Evolutionary conservation across 2,888 invertebrate species (phyloP).

Genomic region (Plebejus melissa): DNA sequence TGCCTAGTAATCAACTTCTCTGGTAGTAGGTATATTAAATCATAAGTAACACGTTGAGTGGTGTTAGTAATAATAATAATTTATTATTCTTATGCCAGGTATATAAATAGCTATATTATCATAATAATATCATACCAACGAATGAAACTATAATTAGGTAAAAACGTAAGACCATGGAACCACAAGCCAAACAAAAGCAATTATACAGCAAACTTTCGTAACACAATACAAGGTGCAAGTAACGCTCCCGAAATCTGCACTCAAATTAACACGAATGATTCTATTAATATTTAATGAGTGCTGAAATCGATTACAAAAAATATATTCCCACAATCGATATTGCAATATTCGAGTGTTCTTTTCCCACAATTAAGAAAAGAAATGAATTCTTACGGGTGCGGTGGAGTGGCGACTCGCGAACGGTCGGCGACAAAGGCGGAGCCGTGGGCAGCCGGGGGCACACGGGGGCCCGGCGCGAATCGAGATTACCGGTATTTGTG

Average conservation of each 20-base stretch:
- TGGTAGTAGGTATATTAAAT: too few species aligned
- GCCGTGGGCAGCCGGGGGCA: slow-evolving; percentile 62
- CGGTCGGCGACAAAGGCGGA: slow-evolving; percentile 54
- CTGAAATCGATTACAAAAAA: slow-evolving; percentile 40
- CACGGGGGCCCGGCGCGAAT: slow-evolving; percentile 56
- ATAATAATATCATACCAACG: background rate
- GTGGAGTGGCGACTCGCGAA: slow-evolving; percentile 63
- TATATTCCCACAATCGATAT: slow-evolving; percentile 61
- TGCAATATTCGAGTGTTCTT: slow-evolving; percentile 60
- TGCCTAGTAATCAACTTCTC: too few species aligned
- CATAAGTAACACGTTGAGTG: background rate
- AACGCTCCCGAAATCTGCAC: slow-evolving; percentile 33
- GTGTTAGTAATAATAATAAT: background rate
- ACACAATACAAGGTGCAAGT: slow-evolving; percentile 27
- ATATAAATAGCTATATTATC: too few species aligned
- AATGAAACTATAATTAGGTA: background rate
- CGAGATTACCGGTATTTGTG: slow-evolving; percentile 69
- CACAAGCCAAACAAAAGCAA: slow-evolving; percentile 22
- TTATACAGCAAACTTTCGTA: background rate
- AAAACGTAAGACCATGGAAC: background rate
- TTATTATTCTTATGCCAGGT: too few species aligned
- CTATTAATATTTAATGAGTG: slow-evolving; percentile 50
- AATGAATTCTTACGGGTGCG: slow-evolving; percentile 50
- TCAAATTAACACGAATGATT: slow-evolving; percentile 51
- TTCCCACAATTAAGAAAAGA: slow-evolving; percentile 65